Evolutionary conservation across 1,140 invertebrate genomes (phyloP).

Genomic region (Trichonephila clavipes): DNA sequence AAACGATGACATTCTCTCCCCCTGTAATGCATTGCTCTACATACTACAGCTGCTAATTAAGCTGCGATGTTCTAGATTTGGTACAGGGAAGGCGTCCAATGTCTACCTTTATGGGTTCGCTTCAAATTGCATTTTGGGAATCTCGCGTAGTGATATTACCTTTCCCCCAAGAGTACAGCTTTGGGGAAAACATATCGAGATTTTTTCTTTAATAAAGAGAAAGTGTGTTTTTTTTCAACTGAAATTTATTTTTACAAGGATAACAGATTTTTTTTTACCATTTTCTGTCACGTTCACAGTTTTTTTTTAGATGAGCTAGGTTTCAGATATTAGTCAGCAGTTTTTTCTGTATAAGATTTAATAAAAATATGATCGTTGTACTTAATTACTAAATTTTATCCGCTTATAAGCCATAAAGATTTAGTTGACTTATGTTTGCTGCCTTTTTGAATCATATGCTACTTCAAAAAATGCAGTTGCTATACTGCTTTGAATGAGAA

Average conservation of each 20-base stretch:
- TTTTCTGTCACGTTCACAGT: not conserved
- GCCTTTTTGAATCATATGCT: too few relatives aligned
- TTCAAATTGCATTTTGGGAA: constrained; percentile 16
- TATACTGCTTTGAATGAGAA: too few relatives aligned
- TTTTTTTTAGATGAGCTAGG: not conserved
- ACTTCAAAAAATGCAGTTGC: too few relatives aligned
- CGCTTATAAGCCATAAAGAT: too few relatives aligned
- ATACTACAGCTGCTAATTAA: constrained; percentile 45
- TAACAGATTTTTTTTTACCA: not conserved
- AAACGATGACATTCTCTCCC: constrained; percentile 34
- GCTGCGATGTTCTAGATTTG: constrained; percentile 14
- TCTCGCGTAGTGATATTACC: not conserved
- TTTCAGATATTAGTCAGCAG: not conserved
- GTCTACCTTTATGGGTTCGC: constrained; percentile 46
- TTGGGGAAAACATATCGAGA: not conserved
- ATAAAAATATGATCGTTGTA: too few relatives aligned
- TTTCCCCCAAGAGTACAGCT: not conserved
- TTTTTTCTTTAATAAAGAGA: not conserved
- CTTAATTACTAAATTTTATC: too few relatives aligned
- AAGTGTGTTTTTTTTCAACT: not conserved
- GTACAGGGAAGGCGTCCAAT: not conserved
- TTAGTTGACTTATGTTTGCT: too few relatives aligned
- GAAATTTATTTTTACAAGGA: not conserved
- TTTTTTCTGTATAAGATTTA: not conserved
- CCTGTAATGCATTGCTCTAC: constrained; percentile 50